Percentiles rank a stretch among this genome's conserved stretches.
Evolutionary conservation across 2,797 vertebrate genomes (phyloP).

Genomic region (Glyptemys insculpta): DNA sequence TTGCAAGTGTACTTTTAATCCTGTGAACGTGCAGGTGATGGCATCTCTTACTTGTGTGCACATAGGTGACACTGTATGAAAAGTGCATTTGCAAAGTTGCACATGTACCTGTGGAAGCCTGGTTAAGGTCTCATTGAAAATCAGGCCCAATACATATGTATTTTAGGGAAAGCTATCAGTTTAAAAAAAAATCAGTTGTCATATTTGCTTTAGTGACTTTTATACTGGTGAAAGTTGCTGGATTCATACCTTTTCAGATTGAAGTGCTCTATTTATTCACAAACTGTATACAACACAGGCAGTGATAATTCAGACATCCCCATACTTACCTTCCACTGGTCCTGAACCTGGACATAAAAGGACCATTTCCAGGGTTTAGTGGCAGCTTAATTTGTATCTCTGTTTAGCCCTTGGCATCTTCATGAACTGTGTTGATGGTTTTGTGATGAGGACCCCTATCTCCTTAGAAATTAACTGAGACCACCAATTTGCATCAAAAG

Average conservation of each 20-base stretch:
- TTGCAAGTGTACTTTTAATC: not conserved
- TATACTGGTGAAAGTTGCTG: not conserved
- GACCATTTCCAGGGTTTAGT: not conserved
- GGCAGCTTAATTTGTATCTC: not conserved
- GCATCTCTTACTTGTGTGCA: not conserved
- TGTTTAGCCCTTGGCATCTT: not conserved
- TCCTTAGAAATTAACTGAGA: not conserved
- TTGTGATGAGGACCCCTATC: not conserved
- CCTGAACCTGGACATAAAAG: not conserved
- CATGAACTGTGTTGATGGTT: not conserved
- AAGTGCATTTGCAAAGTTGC: not conserved
- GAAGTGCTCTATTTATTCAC: not conserved
- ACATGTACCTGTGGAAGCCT: not conserved
- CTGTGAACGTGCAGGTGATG: not conserved
- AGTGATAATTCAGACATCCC: not conserved
- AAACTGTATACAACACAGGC: not conserved
- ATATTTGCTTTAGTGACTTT: not conserved
- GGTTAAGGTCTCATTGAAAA: not conserved
- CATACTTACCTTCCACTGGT: not conserved
- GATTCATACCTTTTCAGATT: not conserved
- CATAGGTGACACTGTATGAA: not conserved
- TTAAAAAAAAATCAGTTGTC: not conserved
- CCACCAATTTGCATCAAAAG: not conserved
- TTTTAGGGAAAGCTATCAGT: not conserved
- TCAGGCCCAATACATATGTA: not conserved